Evolutionary conservation across 1,140 invertebrate species (phyloP).

Genomic region (Drosophila sturtevanti): DNA sequence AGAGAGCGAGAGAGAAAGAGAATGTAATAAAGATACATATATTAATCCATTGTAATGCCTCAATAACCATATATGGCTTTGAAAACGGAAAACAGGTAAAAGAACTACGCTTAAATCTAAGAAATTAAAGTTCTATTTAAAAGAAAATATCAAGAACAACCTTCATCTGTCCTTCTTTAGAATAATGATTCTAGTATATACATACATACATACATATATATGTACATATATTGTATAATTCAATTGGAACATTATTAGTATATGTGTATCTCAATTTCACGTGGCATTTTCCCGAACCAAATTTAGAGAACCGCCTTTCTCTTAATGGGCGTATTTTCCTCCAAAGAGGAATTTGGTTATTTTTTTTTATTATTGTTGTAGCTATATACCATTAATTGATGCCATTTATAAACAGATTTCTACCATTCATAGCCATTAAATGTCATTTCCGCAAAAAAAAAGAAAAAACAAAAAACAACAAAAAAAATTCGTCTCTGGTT

Average conservation of each 20-base stretch:
- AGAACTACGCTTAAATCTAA: not conserved
- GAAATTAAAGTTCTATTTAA: too few relatives aligned
- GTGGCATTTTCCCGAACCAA: too few relatives aligned
- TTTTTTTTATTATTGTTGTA: too few relatives aligned
- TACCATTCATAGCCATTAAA: not conserved
- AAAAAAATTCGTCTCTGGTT: constrained; percentile 2
- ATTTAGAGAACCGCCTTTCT: too few relatives aligned
- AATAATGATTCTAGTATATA: too few relatives aligned
- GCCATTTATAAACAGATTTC: constrained; percentile 6
- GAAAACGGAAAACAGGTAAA: constrained; percentile 14
- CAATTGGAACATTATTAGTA: too few relatives aligned
- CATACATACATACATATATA: too few relatives aligned
- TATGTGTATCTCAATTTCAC: too few relatives aligned
- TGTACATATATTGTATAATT: too few relatives aligned
- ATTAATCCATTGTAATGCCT: not conserved
- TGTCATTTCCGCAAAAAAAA: constrained; percentile 4
- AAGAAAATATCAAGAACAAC: too few relatives aligned
- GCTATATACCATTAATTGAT: not conserved
- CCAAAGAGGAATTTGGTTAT: not conserved
- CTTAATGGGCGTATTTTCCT: not conserved
- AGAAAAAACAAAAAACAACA: not conserved
- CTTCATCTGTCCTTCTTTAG: too few relatives aligned
- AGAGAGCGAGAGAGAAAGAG: not conserved
- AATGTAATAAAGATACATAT: constrained; percentile 5
- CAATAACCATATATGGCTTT: constrained; percentile 21